Evolutionary conservation across 2,113 vertebrate genomes (phyloP), one percentile per base, ranked within the genome.

Genomic region (Chloebia gouldiae): DNA sequence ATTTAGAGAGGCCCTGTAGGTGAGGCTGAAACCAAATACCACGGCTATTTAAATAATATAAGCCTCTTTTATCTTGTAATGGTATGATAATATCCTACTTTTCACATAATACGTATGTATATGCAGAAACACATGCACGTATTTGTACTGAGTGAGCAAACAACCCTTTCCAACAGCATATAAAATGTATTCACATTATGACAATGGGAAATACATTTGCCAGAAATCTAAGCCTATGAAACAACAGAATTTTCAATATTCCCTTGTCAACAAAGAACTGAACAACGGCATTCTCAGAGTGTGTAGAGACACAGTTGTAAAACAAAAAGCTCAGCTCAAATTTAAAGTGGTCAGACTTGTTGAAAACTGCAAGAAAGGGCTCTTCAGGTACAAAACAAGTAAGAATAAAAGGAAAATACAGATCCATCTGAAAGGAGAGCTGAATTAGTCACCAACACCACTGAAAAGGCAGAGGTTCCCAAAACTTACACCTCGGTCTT

Each of bases 1-100:
- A 89, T 68, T 83, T 92, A 65, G 56, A 93, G 88, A 79, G 92
- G 88, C 80, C 92, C 69, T 84, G 79, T 68, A 95, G 93, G 89
- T 94, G 73, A 95, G 57, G 37, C 56, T 50, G 80, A 80, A 96
- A 97, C 51, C 87, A 93, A 90, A 93, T 23, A 92, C 57, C 69
- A 79, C 0, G 0, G 79, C 40, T 92, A 82, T 79, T 93, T 88
- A 61, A 94, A 51, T 31, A 81, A 61, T 18, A 59, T 6, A 73
- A 80, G 81, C 11, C 50, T 21, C 30, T 75, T 81, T 66, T 57
- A 61, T 71, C 53, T 53, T 69, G 12, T 70, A 92, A 72, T 28
- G 21, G 30, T 40, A 60, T 20, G 31, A 49, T 21, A 79, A 87
- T 93, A 51, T 37, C 51, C 56, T 64, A 4, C 22, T 75, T 78